A percentile compares a stretch with the other conserved stretches of the same genome.
phyloP scores from a whole-genome alignment of 1,140 invertebrate genomes.

The Patella vulgata region DNA sequence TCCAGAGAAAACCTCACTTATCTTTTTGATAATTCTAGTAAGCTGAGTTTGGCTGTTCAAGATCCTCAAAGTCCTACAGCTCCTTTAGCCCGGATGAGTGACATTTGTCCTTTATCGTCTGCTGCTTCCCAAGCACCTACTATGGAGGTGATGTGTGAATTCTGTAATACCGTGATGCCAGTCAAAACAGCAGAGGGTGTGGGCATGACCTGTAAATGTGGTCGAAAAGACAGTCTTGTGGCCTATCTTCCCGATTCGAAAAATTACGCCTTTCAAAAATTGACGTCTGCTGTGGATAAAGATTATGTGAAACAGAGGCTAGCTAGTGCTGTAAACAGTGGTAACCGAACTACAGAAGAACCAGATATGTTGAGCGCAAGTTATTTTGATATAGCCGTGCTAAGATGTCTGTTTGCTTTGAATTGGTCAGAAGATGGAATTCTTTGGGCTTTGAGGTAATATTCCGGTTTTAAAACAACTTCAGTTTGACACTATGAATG shows the following conservation, averaged over 20 bases:
- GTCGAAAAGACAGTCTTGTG: conserved; percentile 51
- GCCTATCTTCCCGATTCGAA: conserved; percentile 46
- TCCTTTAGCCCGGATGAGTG: conserved; percentile 62
- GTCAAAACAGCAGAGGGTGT: conserved; percentile 37
- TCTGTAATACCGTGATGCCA: conserved; percentile 60
- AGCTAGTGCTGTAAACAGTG: conserved; percentile 54
- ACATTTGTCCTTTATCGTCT: conserved; percentile 59
- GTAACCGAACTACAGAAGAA: conserved; percentile 42
- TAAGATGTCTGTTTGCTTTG: conserved; percentile 94
- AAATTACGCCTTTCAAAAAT: conserved; percentile 43
- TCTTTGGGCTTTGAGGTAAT: conserved; percentile 89
- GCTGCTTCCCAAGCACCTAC: conserved; percentile 50
- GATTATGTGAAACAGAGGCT: conserved; percentile 60
- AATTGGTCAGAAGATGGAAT: conserved; percentile 99
- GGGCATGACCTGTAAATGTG: conserved; percentile 50
- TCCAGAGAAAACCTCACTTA: conserved; percentile 59
- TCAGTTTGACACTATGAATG: too few relatives aligned
- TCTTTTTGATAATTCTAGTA: conserved; percentile 38
- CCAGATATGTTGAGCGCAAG: conserved; percentile 73
- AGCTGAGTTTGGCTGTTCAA: conserved; percentile 16
- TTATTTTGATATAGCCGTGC: conserved; percentile 93
- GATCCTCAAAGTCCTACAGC: conserved; percentile 47
- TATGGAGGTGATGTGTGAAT: conserved; percentile 61
- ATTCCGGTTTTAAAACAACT: too few relatives aligned
- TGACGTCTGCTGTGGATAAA: conserved; percentile 52